phyloP scores from a whole-genome alignment of 2,113 vertebrate species.

The Cavia aperea region DNA sequence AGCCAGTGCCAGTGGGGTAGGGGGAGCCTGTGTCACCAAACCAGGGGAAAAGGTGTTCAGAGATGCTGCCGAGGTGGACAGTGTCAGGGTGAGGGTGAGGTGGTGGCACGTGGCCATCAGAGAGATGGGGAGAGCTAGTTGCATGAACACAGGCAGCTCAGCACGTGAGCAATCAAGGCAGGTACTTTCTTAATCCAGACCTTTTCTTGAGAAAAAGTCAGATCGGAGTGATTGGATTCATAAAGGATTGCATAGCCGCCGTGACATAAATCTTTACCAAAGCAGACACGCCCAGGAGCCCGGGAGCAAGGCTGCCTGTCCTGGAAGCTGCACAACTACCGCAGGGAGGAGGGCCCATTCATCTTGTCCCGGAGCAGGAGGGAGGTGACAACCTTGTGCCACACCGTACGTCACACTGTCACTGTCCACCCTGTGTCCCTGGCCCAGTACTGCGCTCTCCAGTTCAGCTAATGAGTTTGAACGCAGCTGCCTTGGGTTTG shows the following conservation, averaged over 20 bases:
- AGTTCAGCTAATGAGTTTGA: background rate
- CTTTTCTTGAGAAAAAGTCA: background rate
- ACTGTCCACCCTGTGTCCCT: background rate
- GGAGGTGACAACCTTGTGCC: background rate
- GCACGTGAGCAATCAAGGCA: background rate
- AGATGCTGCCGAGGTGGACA: background rate
- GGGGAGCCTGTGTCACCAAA: background rate
- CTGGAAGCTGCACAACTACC: rapidly evolving
- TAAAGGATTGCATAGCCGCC: background rate
- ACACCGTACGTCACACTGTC: background rate
- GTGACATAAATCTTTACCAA: background rate
- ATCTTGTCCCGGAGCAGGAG: rapidly evolving
- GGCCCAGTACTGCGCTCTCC: background rate
- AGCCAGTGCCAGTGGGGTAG: background rate
- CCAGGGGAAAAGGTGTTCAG: background rate
- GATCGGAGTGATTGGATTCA: background rate
- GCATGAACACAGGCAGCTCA: background rate
- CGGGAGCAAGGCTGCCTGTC: background rate
- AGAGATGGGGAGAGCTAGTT: background rate
- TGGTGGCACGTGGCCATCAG: rapidly evolving
- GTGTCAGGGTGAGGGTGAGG: background rate
- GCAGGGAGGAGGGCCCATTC: background rate
- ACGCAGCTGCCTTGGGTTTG: background rate
- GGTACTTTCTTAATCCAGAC: background rate
- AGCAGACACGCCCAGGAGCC: background rate